phyloP scores from a whole-genome alignment of 2,888 invertebrate species.

The Caenorhabditis virilis region DNA sequence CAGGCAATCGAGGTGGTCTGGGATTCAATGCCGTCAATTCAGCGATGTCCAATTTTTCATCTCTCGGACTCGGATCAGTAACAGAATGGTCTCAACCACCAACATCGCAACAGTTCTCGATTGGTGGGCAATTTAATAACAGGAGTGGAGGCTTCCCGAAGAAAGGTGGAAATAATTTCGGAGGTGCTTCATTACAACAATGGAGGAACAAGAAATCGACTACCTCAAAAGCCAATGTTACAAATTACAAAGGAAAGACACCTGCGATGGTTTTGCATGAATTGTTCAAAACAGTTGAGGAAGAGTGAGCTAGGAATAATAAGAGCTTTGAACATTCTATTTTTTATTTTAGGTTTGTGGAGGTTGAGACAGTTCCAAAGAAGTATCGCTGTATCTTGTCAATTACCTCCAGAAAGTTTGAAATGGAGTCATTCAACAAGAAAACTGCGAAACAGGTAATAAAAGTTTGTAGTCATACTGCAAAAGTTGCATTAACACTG shows the following conservation, averaged over 20 bases:
- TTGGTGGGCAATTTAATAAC: no score
- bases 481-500: no score
- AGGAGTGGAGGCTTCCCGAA: no score
- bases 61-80: no score
- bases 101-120: no score
- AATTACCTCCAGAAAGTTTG: constrained; percentile 15
- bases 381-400: constrained; percentile 29
- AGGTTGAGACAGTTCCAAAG: constrained; percentile 16
- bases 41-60: no score
- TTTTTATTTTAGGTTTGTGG: constrained; percentile 18
- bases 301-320: constrained; percentile 23
- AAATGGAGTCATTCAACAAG: constrained; percentile 36
- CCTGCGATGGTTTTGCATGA: constrained; percentile 48
- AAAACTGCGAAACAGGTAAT: constrained; percentile 46
- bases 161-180: background rate
- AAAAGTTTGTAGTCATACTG: no score
- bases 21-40: no score
- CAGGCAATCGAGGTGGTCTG: no score
- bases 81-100: no score
- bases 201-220: constrained; percentile 4
- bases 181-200: background rate
- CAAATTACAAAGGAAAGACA: constrained; percentile 29
- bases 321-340: no score
- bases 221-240: constrained; percentile 2
- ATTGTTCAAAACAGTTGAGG: constrained; percentile 32